Base-by-base conservation (phyloP, 1,140 invertebrate species). In the Epicauta chinensis region DNA sequence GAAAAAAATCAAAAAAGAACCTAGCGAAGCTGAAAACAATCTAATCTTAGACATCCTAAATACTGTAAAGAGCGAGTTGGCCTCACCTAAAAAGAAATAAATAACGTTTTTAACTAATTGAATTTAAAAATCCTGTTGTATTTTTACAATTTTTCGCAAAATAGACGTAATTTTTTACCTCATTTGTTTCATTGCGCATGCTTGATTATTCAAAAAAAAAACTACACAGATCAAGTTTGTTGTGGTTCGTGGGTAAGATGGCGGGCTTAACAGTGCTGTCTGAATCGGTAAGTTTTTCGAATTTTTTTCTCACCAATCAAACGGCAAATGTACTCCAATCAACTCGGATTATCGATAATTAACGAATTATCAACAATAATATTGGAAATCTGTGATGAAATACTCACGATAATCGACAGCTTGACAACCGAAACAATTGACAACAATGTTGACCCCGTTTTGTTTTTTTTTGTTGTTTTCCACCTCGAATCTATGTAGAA, bases 161-260 rank as follows among this genome's bases (percentile, higher is more conserved):
- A 34, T 35, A 32, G 13, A 46, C 10, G 13, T 35, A 32, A 46
- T 16, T 14, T 14, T 15, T 2, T 15, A 29, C 14, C 37, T 12
- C 30, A 17, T 30, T 23, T 34, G 7, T 50, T 32, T 32, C 32
- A 16, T 7, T 30, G 23, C 47, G 47, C 37, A 50, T 41, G 37
- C 39, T 23, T 23, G 23, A 23, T 23, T 23, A 23, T 23, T 23
- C 7, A 2, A 23, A 23, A 23, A n/a, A 23, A 23, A 23, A 7
- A 7, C 23, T 3, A 23, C 23, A 23, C n/a, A n/a, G n/a, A n/a
- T 23, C 23, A 23, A 23, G 39, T 16, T 23, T 16, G 54, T 52
- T 56, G 51, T 61, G 51, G 47, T 56, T 61, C 51, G 42, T 58
- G 47, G 59, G 56, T 54, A 63, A 61, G 54, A 63, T 63, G 61